Evolutionary conservation across 2,113 vertebrate genomes (phyloP).

Genomic region (Zonotrichia leucophrys): DNA sequence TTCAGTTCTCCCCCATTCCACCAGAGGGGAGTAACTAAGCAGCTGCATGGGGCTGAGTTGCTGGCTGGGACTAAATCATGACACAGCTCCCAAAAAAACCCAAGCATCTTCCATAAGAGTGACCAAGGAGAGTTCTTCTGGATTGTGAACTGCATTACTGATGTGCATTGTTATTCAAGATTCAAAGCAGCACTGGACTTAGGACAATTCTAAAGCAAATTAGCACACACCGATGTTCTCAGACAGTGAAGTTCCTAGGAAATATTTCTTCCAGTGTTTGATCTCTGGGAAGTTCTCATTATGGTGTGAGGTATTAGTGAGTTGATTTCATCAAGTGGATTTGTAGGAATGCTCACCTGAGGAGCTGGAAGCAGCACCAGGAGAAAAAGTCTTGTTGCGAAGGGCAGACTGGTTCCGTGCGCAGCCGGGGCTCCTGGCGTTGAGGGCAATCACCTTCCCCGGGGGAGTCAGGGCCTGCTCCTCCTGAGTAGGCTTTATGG

Average conservation of each 20-base stretch:
- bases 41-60: not conserved
- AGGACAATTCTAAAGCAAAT: not conserved
- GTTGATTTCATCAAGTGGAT: accelerated
- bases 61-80: not conserved
- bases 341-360: constrained; percentile 63
- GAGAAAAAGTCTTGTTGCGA: constrained; percentile 79
- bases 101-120: not conserved
- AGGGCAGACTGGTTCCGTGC: constrained; percentile 81
- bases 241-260: not conserved
- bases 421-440: constrained; percentile 86
- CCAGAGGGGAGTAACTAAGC: not conserved
- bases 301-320: accelerated
- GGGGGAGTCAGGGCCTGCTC: constrained; percentile 87
- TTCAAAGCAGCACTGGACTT: not conserved
- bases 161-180: not conserved
- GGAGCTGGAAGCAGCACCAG: constrained; percentile 66
- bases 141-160: not conserved
- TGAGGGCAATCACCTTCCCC: constrained; percentile 80
- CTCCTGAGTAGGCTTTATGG: constrained; percentile 83
- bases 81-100: not conserved
- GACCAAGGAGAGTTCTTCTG: not conserved
- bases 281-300: not conserved
- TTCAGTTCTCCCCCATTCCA: not conserved
- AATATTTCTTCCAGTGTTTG: too few relatives aligned
- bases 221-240: not conserved